Evolutionary conservation across 1,140 invertebrate genomes (phyloP), one percentile per base, ranked within the genome.

Genomic region (Drosophila ogumai): DNA sequence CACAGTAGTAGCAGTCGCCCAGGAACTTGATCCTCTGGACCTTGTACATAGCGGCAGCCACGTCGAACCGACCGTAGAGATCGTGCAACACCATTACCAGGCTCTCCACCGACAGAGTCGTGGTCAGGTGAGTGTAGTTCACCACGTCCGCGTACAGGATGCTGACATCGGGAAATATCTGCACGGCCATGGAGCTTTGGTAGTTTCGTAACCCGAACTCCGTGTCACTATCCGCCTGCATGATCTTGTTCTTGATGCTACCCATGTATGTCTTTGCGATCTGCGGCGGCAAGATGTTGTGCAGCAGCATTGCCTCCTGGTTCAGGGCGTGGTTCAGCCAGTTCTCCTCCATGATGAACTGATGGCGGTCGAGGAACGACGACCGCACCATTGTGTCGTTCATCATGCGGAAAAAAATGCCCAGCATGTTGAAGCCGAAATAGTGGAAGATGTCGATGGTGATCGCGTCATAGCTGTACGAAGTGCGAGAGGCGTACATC

Each of bases 121-220:
- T 96, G 0, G 98, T 98, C 81, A 99, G 94, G 34, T 96, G 94
- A 1, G 98, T 99, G 91, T 98, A 99, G 91, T 99, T 99, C 3
- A 99, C 98, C 43, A 99, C 98, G 92, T 99, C 98, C 0, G 98
- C 98, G 93, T 98, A 99, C 3, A 99, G 93, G 76, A 99, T 98
- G 64, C 96, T 97, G 9, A 99, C 98, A 92, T 98, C 96, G 5
- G 96, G 94, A 93, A 98, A 97, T 36, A 95, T 95, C 92, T 98
- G 96, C 9, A 99, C 95, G 86, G 97, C 97, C 4, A 98, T 93
- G 87, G 98, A 95, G 66, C 97, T 97, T 91, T 78, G 68, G 0
- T 10, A 6, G 8, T 17, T 15, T 3, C 6, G 6, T 19, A 4
- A 4, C 1, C 22, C 47, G 4, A 10, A 15, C 1, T 36, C 19